Evolutionary conservation across 2,888 invertebrate species (phyloP).

Genomic region (Eumacrocentrus americanus): DNA sequence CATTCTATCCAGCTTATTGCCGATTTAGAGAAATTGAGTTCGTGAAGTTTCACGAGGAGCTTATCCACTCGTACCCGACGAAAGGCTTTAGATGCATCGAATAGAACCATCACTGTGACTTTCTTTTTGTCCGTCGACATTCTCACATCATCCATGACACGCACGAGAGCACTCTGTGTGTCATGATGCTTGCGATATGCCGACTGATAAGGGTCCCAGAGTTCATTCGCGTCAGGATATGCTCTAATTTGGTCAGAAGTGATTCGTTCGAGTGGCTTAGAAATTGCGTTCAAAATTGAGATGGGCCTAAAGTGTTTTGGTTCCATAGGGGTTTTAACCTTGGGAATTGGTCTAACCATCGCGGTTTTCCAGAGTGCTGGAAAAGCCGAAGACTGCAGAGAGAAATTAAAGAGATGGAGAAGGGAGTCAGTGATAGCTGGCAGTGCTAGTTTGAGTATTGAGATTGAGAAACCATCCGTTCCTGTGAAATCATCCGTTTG

Average conservation of each 20-base stretch:
- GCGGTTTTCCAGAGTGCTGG: constrained; percentile 42
- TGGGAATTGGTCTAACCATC: constrained; percentile 38
- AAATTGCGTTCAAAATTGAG: constrained; percentile 34
- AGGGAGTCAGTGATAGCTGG: too few species aligned
- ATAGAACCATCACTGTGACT: constrained; percentile 36
- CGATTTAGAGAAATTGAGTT: constrained; percentile 55
- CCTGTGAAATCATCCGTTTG: too few species aligned
- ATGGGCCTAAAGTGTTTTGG: constrained; percentile 42
- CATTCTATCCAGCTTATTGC: constrained; percentile 52
- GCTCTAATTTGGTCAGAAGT: constrained; percentile 34
- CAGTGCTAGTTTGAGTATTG: too few species aligned
- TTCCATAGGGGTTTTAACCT: constrained; percentile 29
- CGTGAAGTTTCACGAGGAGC: constrained; percentile 33
- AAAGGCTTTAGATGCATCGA: constrained; percentile 47
- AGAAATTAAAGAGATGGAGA: constrained; percentile 4
- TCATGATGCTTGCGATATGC: constrained; percentile 40
- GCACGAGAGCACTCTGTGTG: constrained; percentile 42
- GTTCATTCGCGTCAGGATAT: constrained; percentile 34
- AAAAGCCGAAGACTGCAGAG: constrained; percentile 20
- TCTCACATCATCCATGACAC: constrained; percentile 40
- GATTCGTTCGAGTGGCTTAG: constrained; percentile 37
- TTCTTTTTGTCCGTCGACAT: constrained; percentile 35
- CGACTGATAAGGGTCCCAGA: constrained; percentile 41
- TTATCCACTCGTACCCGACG: too few species aligned
- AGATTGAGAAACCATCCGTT: too few species aligned